phyloP scores from a whole-genome alignment of 2,888 invertebrate species.

The Platypus cylindrus region DNA sequence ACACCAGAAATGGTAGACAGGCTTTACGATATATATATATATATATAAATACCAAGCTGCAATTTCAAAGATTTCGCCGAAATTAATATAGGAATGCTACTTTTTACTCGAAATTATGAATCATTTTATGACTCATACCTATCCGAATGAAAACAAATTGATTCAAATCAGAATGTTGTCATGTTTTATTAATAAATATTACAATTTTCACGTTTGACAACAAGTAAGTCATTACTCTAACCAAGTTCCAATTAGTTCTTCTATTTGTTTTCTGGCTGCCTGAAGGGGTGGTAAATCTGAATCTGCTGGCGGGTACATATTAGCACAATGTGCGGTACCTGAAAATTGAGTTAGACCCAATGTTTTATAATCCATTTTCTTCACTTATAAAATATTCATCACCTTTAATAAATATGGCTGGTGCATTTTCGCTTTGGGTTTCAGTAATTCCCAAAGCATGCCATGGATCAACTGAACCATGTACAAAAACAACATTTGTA shows the following conservation, averaged over 20 bases:
- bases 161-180: too few species aligned
- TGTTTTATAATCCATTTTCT: neutral
- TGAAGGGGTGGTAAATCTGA: conserved; percentile 55
- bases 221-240: too few species aligned
- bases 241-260: conserved; percentile 9
- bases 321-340: conserved; percentile 92
- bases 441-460: conserved; percentile 62
- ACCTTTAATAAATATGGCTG: conserved; percentile 56
- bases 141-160: too few species aligned
- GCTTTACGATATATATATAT: too few species aligned
- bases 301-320: conserved; percentile 70
- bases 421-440: conserved; percentile 43
- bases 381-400: neutral
- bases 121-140: too few species aligned
- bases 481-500: conserved; percentile 68
- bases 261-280: conserved; percentile 52
- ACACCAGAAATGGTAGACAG: too few species aligned
- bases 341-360: conserved; percentile 17
- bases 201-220: too few species aligned
- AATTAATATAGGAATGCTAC: too few species aligned
- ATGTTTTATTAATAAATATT: too few species aligned
- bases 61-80: too few species aligned
- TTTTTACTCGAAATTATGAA: too few species aligned
- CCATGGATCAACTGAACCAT: conserved; percentile 85
- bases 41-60: too few species aligned